Conservation (phyloP, 2,888 invertebrate species). For the Rhopalosiphum nymphaeae region DNA sequence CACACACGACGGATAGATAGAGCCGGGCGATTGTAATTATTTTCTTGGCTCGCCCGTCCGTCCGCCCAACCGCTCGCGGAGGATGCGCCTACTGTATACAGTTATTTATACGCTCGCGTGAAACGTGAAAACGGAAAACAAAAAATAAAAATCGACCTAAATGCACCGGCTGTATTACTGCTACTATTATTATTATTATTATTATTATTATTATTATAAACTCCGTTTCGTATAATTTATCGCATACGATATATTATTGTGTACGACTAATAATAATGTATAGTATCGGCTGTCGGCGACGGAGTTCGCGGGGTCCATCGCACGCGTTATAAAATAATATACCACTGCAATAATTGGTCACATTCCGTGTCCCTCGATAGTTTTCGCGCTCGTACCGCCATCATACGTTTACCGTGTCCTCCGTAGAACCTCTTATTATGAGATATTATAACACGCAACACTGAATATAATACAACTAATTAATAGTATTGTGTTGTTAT, state of each 20-base stretch:
- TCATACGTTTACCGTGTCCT: background rate
- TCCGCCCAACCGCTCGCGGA: constrained; percentile 10
- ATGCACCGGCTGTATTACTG: background rate
- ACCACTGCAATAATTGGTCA: background rate
- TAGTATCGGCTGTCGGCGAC: background rate
- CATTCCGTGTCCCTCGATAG: background rate
- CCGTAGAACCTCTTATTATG: background rate
- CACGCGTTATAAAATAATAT: background rate
- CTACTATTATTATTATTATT: too few relatives aligned
- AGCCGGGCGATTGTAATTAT: constrained; percentile 62
- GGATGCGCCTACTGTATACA: background rate
- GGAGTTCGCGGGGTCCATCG: background rate
- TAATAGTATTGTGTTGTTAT: background rate
- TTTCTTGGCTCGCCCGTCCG: constrained; percentile 63
- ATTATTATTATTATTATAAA: background rate
- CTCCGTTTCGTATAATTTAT: background rate
- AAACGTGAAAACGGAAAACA: constrained; percentile 46
- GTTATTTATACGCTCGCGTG: constrained; percentile 59
- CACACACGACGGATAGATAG: constrained; percentile 17
- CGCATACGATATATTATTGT: background rate
- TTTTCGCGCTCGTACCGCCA: background rate
- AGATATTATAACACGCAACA: background rate
- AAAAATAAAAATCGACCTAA: background rate
- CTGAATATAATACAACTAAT: too few relatives aligned
- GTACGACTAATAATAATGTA: background rate